Evolutionary conservation across 2,113 vertebrate species (phyloP).

Genomic region (Elephas maximus): DNA sequence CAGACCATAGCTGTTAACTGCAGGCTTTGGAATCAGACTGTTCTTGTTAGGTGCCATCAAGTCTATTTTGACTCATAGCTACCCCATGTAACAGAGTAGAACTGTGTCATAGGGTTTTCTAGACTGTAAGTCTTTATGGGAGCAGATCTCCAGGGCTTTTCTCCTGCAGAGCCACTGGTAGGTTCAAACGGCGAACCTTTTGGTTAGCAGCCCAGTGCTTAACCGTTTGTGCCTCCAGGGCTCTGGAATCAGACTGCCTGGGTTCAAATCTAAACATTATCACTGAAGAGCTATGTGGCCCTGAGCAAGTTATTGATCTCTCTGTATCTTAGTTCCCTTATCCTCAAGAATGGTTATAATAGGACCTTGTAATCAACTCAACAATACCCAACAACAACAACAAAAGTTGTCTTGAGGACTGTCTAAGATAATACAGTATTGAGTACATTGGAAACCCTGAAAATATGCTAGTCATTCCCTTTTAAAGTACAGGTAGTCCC

Average conservation of each 20-base stretch:
- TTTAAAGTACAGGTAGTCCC: background rate
- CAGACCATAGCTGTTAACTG: background rate
- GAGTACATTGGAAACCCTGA: conserved; percentile 8
- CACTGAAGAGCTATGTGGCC: background rate
- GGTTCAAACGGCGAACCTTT: background rate
- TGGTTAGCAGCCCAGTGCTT: background rate
- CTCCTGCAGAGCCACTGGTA: background rate
- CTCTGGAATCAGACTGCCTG: background rate
- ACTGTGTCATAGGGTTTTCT: background rate
- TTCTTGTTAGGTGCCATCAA: background rate
- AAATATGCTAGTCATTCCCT: background rate
- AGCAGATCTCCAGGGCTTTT: background rate
- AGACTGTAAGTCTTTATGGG: background rate
- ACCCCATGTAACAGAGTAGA: no score
- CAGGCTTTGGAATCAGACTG: background rate
- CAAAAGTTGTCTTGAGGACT: background rate
- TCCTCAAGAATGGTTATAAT: background rate
- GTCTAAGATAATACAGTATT: background rate
- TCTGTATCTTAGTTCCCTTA: conserved; percentile 9
- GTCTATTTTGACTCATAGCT: no score
- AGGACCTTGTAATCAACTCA: background rate
- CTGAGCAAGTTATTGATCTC: background rate
- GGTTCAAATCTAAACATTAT: background rate
- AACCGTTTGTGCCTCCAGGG: background rate
- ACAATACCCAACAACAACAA: background rate